A percentile compares a stretch with the other conserved stretches of the same genome.
Evolutionary conservation across 2,113 vertebrate genomes (phyloP).

Genomic region (Peucedramus taeniatus): DNA sequence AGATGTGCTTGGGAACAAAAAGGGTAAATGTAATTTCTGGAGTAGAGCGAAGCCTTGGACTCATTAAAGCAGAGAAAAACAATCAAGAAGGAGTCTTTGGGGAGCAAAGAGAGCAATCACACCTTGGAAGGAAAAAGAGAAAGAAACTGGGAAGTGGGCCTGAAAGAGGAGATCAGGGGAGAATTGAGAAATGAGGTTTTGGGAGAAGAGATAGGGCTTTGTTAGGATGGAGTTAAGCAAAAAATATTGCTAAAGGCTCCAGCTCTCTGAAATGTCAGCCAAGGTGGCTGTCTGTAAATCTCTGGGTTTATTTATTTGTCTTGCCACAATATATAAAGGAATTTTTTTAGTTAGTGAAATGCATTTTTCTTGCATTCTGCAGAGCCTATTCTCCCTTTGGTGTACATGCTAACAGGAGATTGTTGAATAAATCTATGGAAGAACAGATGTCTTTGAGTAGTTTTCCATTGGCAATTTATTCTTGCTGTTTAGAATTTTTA

Average conservation of each 20-base stretch:
- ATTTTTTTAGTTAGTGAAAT: slow-evolving; percentile 57
- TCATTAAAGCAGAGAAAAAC: slow-evolving; percentile 50
- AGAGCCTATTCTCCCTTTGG: slow-evolving; percentile 30
- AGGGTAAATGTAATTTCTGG: slow-evolving; percentile 40
- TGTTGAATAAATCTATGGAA: not conserved
- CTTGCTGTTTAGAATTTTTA: not conserved
- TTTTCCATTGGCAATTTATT: slow-evolving; percentile 24
- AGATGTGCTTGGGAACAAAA: slow-evolving; percentile 55
- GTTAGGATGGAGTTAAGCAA: slow-evolving; percentile 51
- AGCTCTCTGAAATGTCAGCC: slow-evolving; percentile 59
- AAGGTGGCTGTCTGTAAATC: slow-evolving; percentile 61
- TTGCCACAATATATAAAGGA: slow-evolving; percentile 62
- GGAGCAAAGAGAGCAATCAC: slow-evolving; percentile 50
- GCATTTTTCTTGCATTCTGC: slow-evolving; percentile 53
- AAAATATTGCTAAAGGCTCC: slow-evolving; percentile 44
- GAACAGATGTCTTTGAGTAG: slow-evolving; percentile 4
- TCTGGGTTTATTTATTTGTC: slow-evolving; percentile 61
- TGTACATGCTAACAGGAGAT: slow-evolving; percentile 3
- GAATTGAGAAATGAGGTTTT: slow-evolving; percentile 39
- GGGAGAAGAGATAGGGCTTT: slow-evolving; percentile 36
- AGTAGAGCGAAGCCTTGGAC: slow-evolving; percentile 31
- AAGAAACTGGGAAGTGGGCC: slow-evolving; percentile 49
- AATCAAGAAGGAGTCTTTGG: slow-evolving; percentile 57
- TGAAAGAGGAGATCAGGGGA: slow-evolving; percentile 22
- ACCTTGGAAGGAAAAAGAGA: slow-evolving; percentile 52